Conservation (phyloP, 2,888 invertebrate species). For the Gymnocheta viridis region DNA sequence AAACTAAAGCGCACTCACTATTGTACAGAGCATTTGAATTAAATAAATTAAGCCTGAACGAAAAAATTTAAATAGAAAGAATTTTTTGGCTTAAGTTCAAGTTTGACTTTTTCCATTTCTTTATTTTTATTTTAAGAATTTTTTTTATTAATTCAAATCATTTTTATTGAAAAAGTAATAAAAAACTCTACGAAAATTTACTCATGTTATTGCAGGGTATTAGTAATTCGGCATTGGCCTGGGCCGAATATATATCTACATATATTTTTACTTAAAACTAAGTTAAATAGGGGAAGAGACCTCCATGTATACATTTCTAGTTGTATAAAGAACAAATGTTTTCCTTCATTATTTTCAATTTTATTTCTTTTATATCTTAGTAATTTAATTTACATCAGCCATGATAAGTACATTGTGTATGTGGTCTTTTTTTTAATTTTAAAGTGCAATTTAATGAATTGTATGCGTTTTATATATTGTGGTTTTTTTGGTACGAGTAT, state of each 20-base stretch:
- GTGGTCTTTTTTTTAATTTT: constrained; percentile 21
- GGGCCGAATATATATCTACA: no score
- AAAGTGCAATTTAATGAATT: constrained; percentile 64
- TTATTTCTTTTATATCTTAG: constrained; percentile 36
- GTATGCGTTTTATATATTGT: constrained; percentile 60
- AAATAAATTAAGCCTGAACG: no score
- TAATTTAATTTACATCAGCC: constrained; percentile 65
- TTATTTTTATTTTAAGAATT: no score
- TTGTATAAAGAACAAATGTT: neutral
- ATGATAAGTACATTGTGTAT: constrained; percentile 34
- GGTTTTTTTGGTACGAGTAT: constrained; percentile 25
- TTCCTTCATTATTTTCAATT: constrained; percentile 21
- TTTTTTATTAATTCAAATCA: no score
- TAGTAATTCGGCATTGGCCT: neutral
- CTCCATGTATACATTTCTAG: neutral
- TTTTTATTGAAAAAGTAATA: no score
- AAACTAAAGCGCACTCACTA: no score
- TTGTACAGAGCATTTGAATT: no score
- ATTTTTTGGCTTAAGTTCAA: no score
- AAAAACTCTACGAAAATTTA: no score
- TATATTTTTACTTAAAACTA: neutral
- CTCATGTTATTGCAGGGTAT: neutral
- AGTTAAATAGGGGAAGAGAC: constrained; percentile 35
- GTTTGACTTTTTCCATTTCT: no score
- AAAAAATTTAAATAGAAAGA: no score